Evolutionary conservation across 2,113 vertebrate genomes (phyloP), one percentile per base, ranked within the genome.

Genomic region (Myiagra hebetior): DNA sequence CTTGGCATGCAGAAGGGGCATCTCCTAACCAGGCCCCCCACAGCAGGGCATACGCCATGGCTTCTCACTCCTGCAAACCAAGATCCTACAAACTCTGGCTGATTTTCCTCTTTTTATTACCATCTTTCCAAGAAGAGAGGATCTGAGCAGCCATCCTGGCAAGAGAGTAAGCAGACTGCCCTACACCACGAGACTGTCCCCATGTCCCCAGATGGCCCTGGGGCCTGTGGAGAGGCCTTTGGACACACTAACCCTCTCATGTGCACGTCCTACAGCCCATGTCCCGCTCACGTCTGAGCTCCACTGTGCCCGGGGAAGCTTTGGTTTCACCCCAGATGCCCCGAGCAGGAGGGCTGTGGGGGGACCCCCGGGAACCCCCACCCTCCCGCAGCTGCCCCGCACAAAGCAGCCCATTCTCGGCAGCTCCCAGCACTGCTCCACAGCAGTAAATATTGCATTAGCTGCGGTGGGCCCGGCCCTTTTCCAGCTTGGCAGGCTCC

Each of bases 381-480:
- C 39, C 84, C 74, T 63, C 11, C 79, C 0, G 0, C 65, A 35
- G 57, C 86, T 1, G 1, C 46, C 87, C 89, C 0, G 28, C 81
- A 95, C 93, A 95, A 97, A 95, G 92, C 93, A 44, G 81, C 87
- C 82, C 90, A 96, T 93, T 97, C 92, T 95, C 47, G 0, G 70
- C 84, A 70, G 89, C 76, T 70, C 24, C 87, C 84, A 89, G 91
- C 13, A 0, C 59, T 0, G 86, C 47, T 83, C 73, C 10, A 8
- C 77, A 89, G 93, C 87, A 56, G 95, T 89, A 94, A 97, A 97
- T 95, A 96, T 93, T 91, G 75, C 95, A 84, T 94, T 85, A 96
- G 92, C 90, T 96, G 93, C 1, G 81, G 93, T 85, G 95, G 85
- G 85, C 74, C 3, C 2, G 93, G 95, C 77, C 77, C 81, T 85